Evolutionary conservation across 1,140 invertebrate genomes (phyloP).

Genomic region (Trissolcus basalis): DNA sequence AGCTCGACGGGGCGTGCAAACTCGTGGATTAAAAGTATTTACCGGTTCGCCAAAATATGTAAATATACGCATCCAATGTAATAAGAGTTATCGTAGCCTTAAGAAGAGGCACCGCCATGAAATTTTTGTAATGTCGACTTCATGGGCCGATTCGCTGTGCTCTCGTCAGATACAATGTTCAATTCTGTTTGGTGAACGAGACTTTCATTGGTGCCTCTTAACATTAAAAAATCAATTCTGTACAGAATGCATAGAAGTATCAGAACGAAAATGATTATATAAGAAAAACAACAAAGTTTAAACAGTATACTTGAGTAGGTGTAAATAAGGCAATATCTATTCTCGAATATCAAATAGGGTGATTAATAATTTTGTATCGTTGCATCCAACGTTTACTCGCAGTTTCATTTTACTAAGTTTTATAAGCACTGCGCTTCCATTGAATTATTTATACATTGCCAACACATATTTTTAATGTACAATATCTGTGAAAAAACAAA

Average conservation of each 20-base stretch:
- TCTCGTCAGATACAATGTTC: not conserved
- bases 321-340: constrained; percentile 58
- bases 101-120: constrained; percentile 14
- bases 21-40: no score
- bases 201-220: constrained; percentile 21
- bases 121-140: constrained; percentile 6
- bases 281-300: constrained; percentile 25
- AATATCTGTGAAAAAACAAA: no score
- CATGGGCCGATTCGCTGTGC: not conserved
- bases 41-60: constrained; percentile 68
- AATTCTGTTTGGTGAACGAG: not conserved
- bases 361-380: constrained; percentile 15
- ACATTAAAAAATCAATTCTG: constrained; percentile 52
- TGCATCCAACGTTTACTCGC: constrained; percentile 5
- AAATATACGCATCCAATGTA: constrained; percentile 65
- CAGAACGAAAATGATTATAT: constrained; percentile 10
- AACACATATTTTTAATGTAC: no score
- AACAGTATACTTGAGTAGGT: constrained; percentile 54
- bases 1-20: no score
- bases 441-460: no score
- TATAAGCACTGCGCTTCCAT: constrained; percentile 16
- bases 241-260: constrained; percentile 59
- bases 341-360: constrained; percentile 44
- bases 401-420: not conserved
- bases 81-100: constrained; percentile 50